These are phyloP conservation scores for Hemibagrus wyckioides DNA, from an alignment of 2,113 vertebrate species.

Conservation along the genomic window DNA sequence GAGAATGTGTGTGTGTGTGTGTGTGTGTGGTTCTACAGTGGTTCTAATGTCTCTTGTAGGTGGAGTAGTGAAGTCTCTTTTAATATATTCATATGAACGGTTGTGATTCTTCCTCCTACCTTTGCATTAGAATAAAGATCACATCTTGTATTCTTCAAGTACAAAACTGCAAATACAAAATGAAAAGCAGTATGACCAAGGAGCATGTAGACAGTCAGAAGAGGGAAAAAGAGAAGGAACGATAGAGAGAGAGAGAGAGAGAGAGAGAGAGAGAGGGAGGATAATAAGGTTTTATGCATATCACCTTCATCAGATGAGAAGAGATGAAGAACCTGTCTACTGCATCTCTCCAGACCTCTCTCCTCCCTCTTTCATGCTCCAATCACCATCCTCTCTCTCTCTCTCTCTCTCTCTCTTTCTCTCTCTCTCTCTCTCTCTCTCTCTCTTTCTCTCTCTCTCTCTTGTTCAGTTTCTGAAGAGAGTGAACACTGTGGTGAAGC, in stretches of 20 bases:
- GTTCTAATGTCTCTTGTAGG: not conserved
- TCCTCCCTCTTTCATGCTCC: not conserved
- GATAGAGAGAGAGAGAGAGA: conserved; percentile 24
- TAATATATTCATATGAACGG: not conserved
- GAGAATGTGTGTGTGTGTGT: conserved; percentile 8
- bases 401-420: not conserved
- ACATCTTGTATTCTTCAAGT: conserved; percentile 27
- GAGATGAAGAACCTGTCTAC: conserved; percentile 13
- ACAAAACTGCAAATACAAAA: conserved; percentile 29
- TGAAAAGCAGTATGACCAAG: not conserved
- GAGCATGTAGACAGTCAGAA: not conserved
- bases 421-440: not conserved
- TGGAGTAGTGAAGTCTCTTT: conserved; percentile 4
- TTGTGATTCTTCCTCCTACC: not conserved
- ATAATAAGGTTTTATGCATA: not conserved
- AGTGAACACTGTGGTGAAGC: not conserved
- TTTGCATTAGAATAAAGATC: conserved; percentile 10
- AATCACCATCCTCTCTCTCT: conserved; percentile 4
- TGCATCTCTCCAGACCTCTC: not conserved
- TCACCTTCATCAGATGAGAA: conserved; percentile 32
- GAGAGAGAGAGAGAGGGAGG: conserved; percentile 3
- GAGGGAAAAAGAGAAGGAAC: not conserved
- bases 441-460: not conserved
- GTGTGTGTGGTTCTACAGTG: not conserved
- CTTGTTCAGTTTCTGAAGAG: conserved; percentile 26